Evolutionary conservation across 2,113 vertebrate species (phyloP), one percentile per base, ranked within the genome.

Genomic region (Chionodraco myersi): DNA sequence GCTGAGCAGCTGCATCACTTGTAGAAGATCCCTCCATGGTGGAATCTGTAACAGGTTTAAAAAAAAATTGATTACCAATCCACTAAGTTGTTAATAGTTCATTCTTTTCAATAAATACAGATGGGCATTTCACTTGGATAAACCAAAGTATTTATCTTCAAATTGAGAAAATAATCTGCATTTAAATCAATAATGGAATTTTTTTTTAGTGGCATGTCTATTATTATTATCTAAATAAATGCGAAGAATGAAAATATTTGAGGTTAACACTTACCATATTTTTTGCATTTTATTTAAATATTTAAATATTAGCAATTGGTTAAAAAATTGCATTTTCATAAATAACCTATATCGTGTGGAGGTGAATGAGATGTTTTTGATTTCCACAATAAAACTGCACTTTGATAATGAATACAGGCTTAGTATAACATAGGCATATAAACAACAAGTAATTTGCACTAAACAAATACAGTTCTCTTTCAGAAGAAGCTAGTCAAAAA

Each of bases 21-120:
- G 85, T 64, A 1, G 95, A 84, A 14, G 89, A 16, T 0, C 90
- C 91, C 79, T 94, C 89, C 92, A 96, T 94, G 51, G 47, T 80
- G 10, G 70, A 64, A 71, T 60, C 92, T 92, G 53, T 5, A 75
- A 82, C 1, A 59, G 14, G n/a, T 10, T 23, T 21, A 5, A 56
- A 65, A 66, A 26, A 71, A 51, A 47, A 18, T 30, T 1, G 11
- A 41, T 14, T 2, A 21, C 13, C 1, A 36, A 53, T 5, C 6
- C 49, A 41, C 15, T 9, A 52, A 7, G 59, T 10, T 30, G 3
- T 56, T 4, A 26, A 5, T 2, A 41, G 8, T 11, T 67, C 16
- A n/a, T 14, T 16, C 10, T 23, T 41, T 57, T 6, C 6, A 65
- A 44, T 21, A 51, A 45, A 26, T 26, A 0, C 45, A 47, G 0